Evolutionary conservation across 2,113 vertebrate genomes (phyloP).

Genomic region (Copsychus sechellarum): DNA sequence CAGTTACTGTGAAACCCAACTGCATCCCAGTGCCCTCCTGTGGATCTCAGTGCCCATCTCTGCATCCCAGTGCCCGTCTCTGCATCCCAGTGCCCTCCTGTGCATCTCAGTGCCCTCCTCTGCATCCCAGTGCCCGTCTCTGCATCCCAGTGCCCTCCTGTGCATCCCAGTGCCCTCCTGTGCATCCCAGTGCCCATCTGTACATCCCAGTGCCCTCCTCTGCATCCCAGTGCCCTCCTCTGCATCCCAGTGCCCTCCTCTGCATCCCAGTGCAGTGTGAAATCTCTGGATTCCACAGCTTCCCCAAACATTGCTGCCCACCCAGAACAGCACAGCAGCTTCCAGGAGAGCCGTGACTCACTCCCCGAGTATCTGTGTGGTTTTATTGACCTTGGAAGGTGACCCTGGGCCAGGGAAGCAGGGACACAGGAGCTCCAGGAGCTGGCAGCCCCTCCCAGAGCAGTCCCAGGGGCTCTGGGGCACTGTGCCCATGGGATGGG

Average conservation of each 20-base stretch:
- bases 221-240: no score
- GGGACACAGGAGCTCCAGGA: background rate
- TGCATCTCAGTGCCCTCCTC: no score
- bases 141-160: background rate
- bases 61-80: no score
- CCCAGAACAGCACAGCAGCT: background rate
- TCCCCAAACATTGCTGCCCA: background rate
- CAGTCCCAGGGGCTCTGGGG: fast-evolving
- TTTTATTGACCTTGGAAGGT: fast-evolving
- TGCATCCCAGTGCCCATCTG: background rate
- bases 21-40: background rate
- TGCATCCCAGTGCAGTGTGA: no score
- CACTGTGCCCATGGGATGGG: fast-evolving
- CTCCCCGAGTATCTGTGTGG: fast-evolving
- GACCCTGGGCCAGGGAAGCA: background rate
- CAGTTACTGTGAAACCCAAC: fast-evolving
- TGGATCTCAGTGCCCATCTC: no score
- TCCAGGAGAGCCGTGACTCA: background rate
- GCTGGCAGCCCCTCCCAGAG: background rate
- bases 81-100: no score
- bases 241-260: no score
- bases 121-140: background rate
- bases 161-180: background rate
- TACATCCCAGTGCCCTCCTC: no score
- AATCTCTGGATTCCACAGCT: background rate